Evolutionary conservation across 2,113 vertebrate species (phyloP).

Genomic region (Nothobranchius furzeri): DNA sequence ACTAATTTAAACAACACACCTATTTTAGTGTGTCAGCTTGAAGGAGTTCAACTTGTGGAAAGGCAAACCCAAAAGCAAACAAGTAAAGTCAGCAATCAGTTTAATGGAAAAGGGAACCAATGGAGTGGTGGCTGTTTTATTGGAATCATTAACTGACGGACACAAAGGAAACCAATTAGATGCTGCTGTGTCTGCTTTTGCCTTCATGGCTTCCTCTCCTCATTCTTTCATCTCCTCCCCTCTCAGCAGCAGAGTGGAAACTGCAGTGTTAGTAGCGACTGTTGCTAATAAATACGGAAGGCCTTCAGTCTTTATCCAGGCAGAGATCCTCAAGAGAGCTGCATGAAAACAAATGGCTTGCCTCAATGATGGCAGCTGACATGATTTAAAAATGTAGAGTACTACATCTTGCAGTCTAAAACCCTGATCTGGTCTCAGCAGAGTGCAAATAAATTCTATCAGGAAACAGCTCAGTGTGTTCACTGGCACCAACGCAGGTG

Average conservation of each 20-base stretch:
- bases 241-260: slow-evolving; percentile 49
- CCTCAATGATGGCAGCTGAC: slow-evolving; percentile 50
- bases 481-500: slow-evolving; percentile 29
- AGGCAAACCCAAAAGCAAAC: slow-evolving; percentile 1
- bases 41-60: slow-evolving; percentile 17
- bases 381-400: slow-evolving; percentile 46
- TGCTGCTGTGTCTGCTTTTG: slow-evolving; percentile 59
- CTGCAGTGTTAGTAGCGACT: slow-evolving; percentile 71
- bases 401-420: slow-evolving; percentile 18
- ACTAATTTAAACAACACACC: slow-evolving; percentile 20
- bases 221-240: slow-evolving; percentile 54
- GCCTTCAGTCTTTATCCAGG: slow-evolving; percentile 58
- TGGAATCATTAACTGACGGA: slow-evolving; percentile 18
- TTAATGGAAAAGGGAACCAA: slow-evolving; percentile 3
- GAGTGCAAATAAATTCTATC: slow-evolving; percentile 32
- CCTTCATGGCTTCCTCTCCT: slow-evolving; percentile 51
- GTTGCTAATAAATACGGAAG: slow-evolving; percentile 76
- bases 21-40: slow-evolving; percentile 2
- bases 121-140: slow-evolving; percentile 15
- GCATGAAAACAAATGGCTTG: slow-evolving; percentile 52
- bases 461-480: slow-evolving; percentile 19
- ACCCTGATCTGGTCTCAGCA: slow-evolving; percentile 16
- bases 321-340: slow-evolving; percentile 43
- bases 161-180: slow-evolving; percentile 18
- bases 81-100: neutral